Evolutionary conservation across 1,140 invertebrate species (phyloP).

Genomic region (Hylyphantes graminicola): DNA sequence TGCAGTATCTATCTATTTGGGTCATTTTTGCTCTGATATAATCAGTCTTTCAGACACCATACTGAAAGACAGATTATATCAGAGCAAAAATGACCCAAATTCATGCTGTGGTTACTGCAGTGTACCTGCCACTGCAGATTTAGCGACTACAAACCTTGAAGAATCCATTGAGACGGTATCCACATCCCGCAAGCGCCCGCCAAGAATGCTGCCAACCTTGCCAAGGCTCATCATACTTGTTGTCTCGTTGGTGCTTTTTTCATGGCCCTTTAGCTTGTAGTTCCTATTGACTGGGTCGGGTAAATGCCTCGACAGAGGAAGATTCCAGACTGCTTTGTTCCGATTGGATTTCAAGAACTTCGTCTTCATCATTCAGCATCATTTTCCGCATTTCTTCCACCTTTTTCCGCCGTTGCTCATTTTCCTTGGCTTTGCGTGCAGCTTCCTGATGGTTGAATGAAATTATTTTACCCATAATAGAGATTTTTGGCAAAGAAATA

Average conservation of each 20-base stretch:
- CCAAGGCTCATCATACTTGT: slow-evolving; percentile 88
- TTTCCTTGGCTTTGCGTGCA: slow-evolving; percentile 65
- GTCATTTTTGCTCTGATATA: no score
- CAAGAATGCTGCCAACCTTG: slow-evolving; percentile 80
- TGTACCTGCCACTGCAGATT: no score
- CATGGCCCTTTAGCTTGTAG: slow-evolving; percentile 1
- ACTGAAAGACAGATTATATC: no score
- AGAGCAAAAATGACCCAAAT: no score
- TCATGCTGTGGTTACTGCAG: no score
- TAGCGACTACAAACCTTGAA: background rate
- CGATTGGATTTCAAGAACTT: slow-evolving; percentile 73
- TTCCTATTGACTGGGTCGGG: slow-evolving; percentile 15
- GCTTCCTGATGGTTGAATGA: slow-evolving; percentile 63
- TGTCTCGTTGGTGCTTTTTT: slow-evolving; percentile 70
- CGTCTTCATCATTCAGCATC: slow-evolving; percentile 86
- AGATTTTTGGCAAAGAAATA: background rate
- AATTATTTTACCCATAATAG: background rate
- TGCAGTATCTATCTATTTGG: no score
- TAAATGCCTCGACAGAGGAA: slow-evolving; percentile 69
- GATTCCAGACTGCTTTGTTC: slow-evolving; percentile 84
- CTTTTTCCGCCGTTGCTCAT: slow-evolving; percentile 73
- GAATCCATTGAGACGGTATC: slow-evolving; percentile 40
- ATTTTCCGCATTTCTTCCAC: slow-evolving; percentile 84
- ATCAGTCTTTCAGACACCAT: no score
- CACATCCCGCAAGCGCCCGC: slow-evolving; percentile 69